Evolutionary conservation across 2,797 vertebrate species (phyloP), one percentile per base, ranked within the genome.

Genomic region (Atherinosoma microstoma): DNA sequence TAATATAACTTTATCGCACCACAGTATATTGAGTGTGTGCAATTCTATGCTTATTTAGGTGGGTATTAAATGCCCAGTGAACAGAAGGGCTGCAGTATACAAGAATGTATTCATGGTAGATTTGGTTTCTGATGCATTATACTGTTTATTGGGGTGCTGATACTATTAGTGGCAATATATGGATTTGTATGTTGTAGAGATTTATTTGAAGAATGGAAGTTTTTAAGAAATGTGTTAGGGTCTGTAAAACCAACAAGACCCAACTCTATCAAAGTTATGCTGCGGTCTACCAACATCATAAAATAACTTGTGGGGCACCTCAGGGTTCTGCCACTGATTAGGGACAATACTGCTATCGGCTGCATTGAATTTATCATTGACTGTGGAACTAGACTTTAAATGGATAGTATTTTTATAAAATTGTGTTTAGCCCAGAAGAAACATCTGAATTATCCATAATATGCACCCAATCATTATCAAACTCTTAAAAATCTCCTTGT

Each of bases 181-280:
- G 51, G 22, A 9, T 9, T 45, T 60, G 38, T 58, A 27, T 38
- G 65, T 73, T 22, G 3, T 1, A 40, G 32, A 56, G 3, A 22
- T 49, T 76, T 22, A 20, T 60, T 67, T 47, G 0, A 22, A 42
- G 20, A 13, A 2, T 24, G 32, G 58, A 27, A 36, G 1, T 35
- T 79, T 76, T 81, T 81, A 84, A 45, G 15, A 64, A 53, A 30
- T 64, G 29, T 32, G 40, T 18, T 56, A 18, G 61, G 66, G 56
- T 70, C 66, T 60, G 69, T 85, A 80, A 86, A 88, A 73, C 22
- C 49, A 75, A 73, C 40, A 53, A 71, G 56, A 77, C 51, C 40
- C 69, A 68, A 82, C 51, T 47, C 53, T 69, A 70, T 66, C 20
- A 2, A 67, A 73, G 45, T 60, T 38, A 79, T 79, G 45, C 51